phyloP scores from a whole-genome alignment of 2,113 vertebrate genomes.

The Galemys pyrenaicus region DNA sequence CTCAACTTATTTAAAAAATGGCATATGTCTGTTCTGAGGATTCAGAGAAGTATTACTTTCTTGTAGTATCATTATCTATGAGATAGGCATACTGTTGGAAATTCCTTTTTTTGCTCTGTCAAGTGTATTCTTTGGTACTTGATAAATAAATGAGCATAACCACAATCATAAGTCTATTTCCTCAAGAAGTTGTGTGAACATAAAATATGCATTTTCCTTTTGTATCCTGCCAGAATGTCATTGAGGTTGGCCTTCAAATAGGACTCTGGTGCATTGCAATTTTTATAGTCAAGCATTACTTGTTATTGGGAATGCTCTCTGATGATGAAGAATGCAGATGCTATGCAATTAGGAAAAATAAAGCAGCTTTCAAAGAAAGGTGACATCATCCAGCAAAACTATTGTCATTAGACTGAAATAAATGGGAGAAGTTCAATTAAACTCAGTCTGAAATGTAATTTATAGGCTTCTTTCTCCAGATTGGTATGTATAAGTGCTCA shows the following conservation, averaged over 20 bases:
- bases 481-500: conserved; percentile 35
- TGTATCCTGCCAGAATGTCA: neutral
- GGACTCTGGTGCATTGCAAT: neutral
- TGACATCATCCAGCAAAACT: conserved; percentile 40
- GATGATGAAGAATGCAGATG: conserved; percentile 4
- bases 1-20: neutral
- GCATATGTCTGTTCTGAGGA: neutral
- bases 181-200: neutral
- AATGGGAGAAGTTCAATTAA: neutral
- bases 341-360: conserved; percentile 28
- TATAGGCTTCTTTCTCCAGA: conserved; percentile 38
- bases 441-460: conserved; percentile 59
- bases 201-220: neutral
- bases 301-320: neutral
- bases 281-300: neutral
- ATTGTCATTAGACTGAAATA: conserved; percentile 55
- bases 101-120: neutral
- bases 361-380: conserved; percentile 60
- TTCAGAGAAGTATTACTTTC: neutral
- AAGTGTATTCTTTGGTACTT: neutral
- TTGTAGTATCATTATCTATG: neutral
- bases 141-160: neutral
- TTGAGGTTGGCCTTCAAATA: neutral
- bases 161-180: neutral
- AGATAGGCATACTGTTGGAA: neutral